Conservation (phyloP, 2,113 vertebrate species). For the Archocentrus centrarchus region DNA sequence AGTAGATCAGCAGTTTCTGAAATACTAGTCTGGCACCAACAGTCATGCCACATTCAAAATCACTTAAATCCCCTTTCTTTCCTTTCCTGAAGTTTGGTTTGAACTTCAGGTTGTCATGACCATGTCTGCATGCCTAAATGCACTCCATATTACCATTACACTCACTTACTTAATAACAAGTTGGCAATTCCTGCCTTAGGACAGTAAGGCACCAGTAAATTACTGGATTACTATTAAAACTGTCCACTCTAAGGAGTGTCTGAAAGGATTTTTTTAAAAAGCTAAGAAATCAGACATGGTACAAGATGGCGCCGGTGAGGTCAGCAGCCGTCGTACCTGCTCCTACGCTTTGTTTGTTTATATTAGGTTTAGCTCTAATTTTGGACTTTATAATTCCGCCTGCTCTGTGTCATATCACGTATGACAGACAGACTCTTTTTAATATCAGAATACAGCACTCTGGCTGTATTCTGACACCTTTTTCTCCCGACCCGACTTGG, state of each 20-base stretch:
- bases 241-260: background rate
- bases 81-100: background rate
- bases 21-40: background rate
- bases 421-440: too few relatives aligned
- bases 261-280: background rate
- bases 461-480: too few relatives aligned
- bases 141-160: too few relatives aligned
- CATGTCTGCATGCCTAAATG: background rate
- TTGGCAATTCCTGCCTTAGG: too few relatives aligned
- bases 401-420: too few relatives aligned
- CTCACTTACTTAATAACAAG: background rate
- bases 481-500: too few relatives aligned
- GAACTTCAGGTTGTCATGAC: background rate
- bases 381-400: too few relatives aligned
- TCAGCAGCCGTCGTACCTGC: too few relatives aligned
- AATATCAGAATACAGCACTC: too few relatives aligned
- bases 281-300: background rate
- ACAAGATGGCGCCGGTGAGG: too few relatives aligned
- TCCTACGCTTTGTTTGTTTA: too few relatives aligned
- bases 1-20: background rate
- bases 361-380: too few relatives aligned
- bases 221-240: background rate
- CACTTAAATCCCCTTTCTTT: background rate
- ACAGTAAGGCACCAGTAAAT: background rate
- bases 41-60: background rate